Evolutionary conservation across 2,113 vertebrate genomes (phyloP), one percentile per base, ranked within the genome.

Genomic region (Falcunculus frontatus): DNA sequence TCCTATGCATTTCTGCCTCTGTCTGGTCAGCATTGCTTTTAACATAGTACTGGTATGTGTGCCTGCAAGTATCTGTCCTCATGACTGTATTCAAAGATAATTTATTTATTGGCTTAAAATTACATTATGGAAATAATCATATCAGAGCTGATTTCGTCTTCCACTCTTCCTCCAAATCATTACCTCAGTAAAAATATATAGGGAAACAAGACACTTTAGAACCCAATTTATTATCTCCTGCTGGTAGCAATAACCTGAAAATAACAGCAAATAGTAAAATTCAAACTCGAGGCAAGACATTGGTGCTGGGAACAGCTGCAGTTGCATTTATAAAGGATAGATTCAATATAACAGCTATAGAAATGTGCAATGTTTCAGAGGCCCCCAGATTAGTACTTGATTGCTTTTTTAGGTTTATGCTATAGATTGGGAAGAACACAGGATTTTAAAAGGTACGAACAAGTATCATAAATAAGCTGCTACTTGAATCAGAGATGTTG

Each of bases 51-150:
- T 88, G 64, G 49, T 81, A 6, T 84, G 63, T 68, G 8, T 83
- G 74, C 64, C 75, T 93, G 55, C 78, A 90, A 87, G 65, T 75
- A 22, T 62, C 70, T 70, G 68, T 56, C 67, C 13, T 8, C 47
- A 33, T 62, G 77, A 81, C 85, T 91, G 18, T 80, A 77, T 94
- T 93, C 75, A 94, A 74, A 88, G 89, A 68, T 92, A 70, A 95
- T 93, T 97, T 96, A 94, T 92, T 96, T 96, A 96, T 95, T 95
- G 68, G 50, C 70, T 96, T 86, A 94, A 96, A 94, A 93, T 82
- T 90, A 68, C 57, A 26, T 94, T 92, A 93, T 90, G 46, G 77
- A 97, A 95, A 91, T 93, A 92, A 89, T 86, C 69, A 46, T 92
- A 93, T 79, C 70, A 64, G 52, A 79, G 23, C 80, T 49, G 80